Conservation (phyloP, 2,797 vertebrate species). For the Prionace glauca region DNA sequence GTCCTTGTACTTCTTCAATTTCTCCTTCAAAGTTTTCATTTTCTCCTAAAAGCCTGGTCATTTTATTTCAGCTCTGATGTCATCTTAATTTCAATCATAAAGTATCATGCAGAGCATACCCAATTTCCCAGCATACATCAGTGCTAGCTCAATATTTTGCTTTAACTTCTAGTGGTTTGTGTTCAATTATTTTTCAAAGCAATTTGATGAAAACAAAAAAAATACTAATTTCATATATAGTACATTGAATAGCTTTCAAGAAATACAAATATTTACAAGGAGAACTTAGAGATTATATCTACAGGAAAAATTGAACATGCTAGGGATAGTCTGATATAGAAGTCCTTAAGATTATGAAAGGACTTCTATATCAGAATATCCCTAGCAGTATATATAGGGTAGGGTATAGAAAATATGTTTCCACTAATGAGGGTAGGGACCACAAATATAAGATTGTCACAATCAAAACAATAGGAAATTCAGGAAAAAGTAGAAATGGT, state of each 20-base stretch:
- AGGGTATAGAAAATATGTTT: neutral
- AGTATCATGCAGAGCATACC: neutral
- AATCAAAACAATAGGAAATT: neutral
- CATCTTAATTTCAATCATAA: neutral
- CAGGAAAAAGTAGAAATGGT: neutral
- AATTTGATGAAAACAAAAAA: neutral
- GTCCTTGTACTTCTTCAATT: neutral
- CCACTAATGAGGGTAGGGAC: neutral
- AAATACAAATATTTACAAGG: neutral
- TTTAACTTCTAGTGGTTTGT: neutral
- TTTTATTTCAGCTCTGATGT: neutral
- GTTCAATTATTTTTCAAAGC: neutral
- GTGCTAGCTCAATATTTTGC: neutral
- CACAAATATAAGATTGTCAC: neutral
- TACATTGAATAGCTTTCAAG: neutral
- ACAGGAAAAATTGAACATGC: no score
- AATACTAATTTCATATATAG: neutral
- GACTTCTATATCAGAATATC: no score
- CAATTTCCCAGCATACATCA: neutral
- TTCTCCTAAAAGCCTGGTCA: neutral
- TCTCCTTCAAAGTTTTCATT: neutral
- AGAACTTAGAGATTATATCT: neutral
- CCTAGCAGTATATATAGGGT: no score
- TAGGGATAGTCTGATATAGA: neutral
- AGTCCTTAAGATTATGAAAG: neutral